These are phyloP conservation scores for Polymixis flavicincta DNA, from an alignment of 2,888 invertebrate species.

Conservation along the genomic window DNA sequence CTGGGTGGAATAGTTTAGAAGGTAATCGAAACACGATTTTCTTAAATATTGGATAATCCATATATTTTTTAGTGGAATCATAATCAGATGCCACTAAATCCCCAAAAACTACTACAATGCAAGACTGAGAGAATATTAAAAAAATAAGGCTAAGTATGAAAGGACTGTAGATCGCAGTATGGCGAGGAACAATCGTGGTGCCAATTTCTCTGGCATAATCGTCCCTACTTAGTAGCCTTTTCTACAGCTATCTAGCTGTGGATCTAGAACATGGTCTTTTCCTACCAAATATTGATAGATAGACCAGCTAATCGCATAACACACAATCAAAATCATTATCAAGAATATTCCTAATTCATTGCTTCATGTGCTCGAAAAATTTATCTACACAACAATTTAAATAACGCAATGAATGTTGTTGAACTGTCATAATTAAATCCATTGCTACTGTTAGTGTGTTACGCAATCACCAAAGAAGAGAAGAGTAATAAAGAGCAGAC, in stretches of 20 bases:
- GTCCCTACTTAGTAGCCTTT: not conserved
- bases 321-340: too few relatives aligned
- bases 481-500: not conserved
- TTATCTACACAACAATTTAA: too few relatives aligned
- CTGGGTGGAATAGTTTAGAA: slow-evolving; percentile 45
- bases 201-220: not conserved
- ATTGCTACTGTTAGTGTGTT: too few relatives aligned
- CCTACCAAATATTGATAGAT: not conserved
- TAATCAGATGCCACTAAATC: not conserved
- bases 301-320: too few relatives aligned
- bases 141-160: not conserved
- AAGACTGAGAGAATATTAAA: not conserved
- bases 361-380: too few relatives aligned
- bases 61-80: not conserved
- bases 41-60: slow-evolving; percentile 1
- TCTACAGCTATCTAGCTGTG: too few relatives aligned
- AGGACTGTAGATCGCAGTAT: not conserved
- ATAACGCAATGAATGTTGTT: too few relatives aligned
- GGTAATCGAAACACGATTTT: not conserved
- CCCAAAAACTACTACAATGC: not conserved
- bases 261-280: not conserved
- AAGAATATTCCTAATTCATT: too few relatives aligned
- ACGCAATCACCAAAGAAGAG: too few relatives aligned
- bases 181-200: not conserved
- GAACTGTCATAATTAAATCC: too few relatives aligned